phyloP scores from a whole-genome alignment of 2,888 invertebrate species.

The Brachyptera putata region DNA sequence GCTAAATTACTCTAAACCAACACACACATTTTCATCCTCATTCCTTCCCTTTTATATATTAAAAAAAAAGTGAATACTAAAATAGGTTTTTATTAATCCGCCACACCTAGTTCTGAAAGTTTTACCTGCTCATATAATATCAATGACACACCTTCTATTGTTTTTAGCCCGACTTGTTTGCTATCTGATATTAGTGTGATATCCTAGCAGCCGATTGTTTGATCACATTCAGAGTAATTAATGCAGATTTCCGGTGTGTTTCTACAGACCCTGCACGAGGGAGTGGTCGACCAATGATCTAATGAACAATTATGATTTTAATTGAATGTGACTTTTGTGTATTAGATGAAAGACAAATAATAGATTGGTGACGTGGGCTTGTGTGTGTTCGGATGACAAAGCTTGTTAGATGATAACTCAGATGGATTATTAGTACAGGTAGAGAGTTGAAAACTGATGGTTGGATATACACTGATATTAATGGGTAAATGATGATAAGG shows the following conservation, averaged over 20 bases:
- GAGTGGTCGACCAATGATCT: background rate
- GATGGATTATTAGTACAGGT: too few relatives aligned
- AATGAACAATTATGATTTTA: conserved; percentile 23
- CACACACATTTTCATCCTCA: background rate
- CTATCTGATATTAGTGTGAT: background rate
- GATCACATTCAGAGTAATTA: conserved; percentile 22
- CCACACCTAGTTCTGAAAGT: conserved; percentile 18
- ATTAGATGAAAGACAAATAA: background rate
- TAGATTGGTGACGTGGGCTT: background rate
- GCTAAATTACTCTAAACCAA: background rate
- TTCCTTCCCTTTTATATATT: background rate
- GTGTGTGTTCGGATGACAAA: background rate
- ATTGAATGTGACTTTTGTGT: conserved; percentile 24
- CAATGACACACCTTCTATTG: conserved; percentile 7
- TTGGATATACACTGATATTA: too few relatives aligned
- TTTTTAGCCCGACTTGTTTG: background rate
- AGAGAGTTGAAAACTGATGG: too few relatives aligned
- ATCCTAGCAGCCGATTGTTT: background rate
- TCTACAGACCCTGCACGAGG: background rate
- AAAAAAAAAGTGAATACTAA: background rate
- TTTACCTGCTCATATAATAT: too few relatives aligned
- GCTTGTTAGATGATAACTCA: too few relatives aligned
- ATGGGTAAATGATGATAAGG: too few relatives aligned
- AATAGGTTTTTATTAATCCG: background rate
- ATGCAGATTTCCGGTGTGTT: conserved; percentile 26